Evolutionary conservation across 2,797 vertebrate genomes (phyloP), one percentile per base, ranked within the genome.

Genomic region (Rhynchotus rufescens): DNA sequence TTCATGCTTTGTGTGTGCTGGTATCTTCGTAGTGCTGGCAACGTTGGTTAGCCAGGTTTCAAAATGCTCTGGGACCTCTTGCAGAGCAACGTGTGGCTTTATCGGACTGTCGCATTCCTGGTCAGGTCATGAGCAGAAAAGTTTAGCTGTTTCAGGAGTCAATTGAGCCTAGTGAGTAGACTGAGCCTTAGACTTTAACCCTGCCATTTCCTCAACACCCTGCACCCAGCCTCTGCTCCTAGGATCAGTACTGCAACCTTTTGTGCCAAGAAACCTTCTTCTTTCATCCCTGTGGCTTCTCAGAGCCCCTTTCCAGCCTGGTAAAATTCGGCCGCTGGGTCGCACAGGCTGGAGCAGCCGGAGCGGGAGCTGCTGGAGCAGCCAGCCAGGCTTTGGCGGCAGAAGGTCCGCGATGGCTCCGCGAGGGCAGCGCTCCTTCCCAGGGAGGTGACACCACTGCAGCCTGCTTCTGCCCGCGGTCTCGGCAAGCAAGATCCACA

Each of bases 61-160:
- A 26, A 75, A 74, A 67, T 7, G 13, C 34, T 64, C 49, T 9
- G 56, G 25, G 81, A 79, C 40, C 62, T 0, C 0, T 4, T n/a
- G 57, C 69, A 36, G 61, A 66, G 67, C 0, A 1, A 62, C 1
- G 1, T 15, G 56, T 21, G 67, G 19, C 32, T 73, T 47, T 15
- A 10, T 34, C n/a, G 16, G 28, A 0, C 12, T 36, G 32, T 36
- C 16, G 12, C 16, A 26, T 25, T 68, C 47, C 66, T 26, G 45
- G 25, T 17, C 32, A 32, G 34, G 16, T 32, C 15, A 16, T 34
- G 23, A 25, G 34, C 47, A 68, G 23, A 15, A 61, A 51, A 15
- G 23, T 34, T 19, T 6, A 6, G 23, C 15, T 12, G 28, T 11
- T 6, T 15, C 32, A 49, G 45, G 11, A 5, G 9, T 25, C 34